A percentile compares a stretch with the other conserved stretches of the same genome.
These are phyloP conservation scores for Dromius quadrimaculatus DNA, from an alignment of 2,888 invertebrate species.

Conservation along the genomic window DNA sequence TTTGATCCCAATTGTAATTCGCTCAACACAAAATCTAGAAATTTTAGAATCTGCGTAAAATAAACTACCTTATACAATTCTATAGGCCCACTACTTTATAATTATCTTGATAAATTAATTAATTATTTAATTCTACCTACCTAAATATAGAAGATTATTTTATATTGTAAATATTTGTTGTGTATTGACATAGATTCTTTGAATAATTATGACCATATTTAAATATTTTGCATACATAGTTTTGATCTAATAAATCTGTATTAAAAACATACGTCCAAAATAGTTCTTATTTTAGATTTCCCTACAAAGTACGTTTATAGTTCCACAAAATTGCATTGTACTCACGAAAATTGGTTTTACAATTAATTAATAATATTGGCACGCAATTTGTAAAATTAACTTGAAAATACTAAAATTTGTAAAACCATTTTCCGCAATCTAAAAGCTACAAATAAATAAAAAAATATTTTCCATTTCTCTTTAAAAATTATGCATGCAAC, in stretches of 20 bases:
- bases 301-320: conserved; percentile 31
- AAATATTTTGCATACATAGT: conserved; percentile 47
- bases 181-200: conserved; percentile 51
- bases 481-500: conserved; percentile 47
- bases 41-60: conserved; percentile 56
- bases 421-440: conserved; percentile 38
- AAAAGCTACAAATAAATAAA: conserved; percentile 26
- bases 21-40: conserved; percentile 40
- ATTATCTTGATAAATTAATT: conserved; percentile 60
- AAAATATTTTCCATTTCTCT: conserved; percentile 3
- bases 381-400: conserved; percentile 1
- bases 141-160: conserved; percentile 57
- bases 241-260: conserved; percentile 37
- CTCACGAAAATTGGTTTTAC: conserved; percentile 35
- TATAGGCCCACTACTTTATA: conserved; percentile 64
- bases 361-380: conserved; percentile 28
- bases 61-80: conserved; percentile 59
- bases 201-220: conserved; percentile 50
- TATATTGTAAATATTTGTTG: conserved; percentile 51
- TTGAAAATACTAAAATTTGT: conserved; percentile 29
- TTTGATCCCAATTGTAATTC: conserved; percentile 46
- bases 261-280: conserved; percentile 41
- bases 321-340: conserved; percentile 32
- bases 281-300: conserved; percentile 13
- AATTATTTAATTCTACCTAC: conserved; percentile 63